Evolutionary conservation across 2,797 vertebrate species (phyloP).

Genomic region (Todus mexicanus): DNA sequence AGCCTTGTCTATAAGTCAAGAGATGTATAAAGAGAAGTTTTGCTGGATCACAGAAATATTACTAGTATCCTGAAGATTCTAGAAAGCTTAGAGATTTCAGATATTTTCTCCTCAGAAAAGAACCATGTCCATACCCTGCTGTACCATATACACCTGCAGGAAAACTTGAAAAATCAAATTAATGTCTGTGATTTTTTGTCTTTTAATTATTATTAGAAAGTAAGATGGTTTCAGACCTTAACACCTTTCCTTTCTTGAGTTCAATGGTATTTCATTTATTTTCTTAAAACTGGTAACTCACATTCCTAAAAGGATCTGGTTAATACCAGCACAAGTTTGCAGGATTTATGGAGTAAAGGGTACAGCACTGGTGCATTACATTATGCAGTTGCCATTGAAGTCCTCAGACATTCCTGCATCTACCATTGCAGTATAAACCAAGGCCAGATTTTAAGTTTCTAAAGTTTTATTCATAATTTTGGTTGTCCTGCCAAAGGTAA

Average conservation of each 20-base stretch:
- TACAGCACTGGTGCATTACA: not conserved
- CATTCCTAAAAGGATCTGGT: not conserved
- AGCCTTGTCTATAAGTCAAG: not conserved
- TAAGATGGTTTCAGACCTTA: not conserved
- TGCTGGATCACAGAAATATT: not conserved
- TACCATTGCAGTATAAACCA: not conserved
- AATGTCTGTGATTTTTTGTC: not conserved
- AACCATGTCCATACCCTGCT: not conserved
- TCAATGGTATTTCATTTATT: not conserved
- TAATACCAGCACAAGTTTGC: not conserved
- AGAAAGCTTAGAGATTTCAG: not conserved
- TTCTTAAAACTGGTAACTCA: not conserved
- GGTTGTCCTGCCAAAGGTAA: not conserved
- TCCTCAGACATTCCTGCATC: not conserved
- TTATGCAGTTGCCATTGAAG: not conserved
- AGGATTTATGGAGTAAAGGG: not conserved
- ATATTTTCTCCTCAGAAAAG: not conserved
- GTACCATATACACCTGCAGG: not conserved
- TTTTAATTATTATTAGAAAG: not conserved
- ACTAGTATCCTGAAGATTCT: not conserved
- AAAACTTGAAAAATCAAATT: not conserved
- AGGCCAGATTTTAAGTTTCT: not conserved
- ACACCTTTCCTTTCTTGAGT: not conserved
- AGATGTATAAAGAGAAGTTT: not conserved
- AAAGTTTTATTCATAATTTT: not conserved